Evolutionary conservation across 2,113 vertebrate genomes (phyloP), one percentile per base, ranked within the genome.

Genomic region (Anas platyrhynchos): DNA sequence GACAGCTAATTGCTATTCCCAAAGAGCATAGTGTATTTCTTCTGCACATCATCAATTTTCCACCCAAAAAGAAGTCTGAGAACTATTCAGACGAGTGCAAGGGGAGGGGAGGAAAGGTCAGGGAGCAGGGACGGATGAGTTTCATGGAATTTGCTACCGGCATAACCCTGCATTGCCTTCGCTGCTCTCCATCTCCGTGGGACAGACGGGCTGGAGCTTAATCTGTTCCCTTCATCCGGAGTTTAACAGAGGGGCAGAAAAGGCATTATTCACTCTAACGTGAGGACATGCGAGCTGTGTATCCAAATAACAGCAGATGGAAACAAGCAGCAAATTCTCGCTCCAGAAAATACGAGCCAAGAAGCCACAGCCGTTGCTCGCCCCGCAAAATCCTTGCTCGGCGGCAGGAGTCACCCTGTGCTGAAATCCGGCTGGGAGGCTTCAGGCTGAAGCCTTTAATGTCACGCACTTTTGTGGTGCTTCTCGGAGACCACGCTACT

Each of bases 231-330:
- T 93, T 91, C 21, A 72, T 32, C 61, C 17, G 63, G 44, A 88
- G 71, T 63, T 79, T 81, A 82, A 16, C 43, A 75, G 25, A 86
- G 16, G 1, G 61, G 34, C 68, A 18, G 83, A 94, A 91, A 92
- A 71, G 5, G 17, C 32, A 54, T 71, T 90, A 65, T 86, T 84
- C n/a, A 61, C 88, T 92, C 34, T 82, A 93, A 65, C 3, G 3
- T 63, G 38, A 93, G 44, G 50, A 88, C 48, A 68, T 62, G 81
- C 78, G 94, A 81, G 7, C 58, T 72, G 32, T 54, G n/a, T 46
- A 65, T 84, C 54, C 91, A 67, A 79, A 21, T 66, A 93, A 90
- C 58, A 96, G 74, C 74, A 96, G 80, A 92, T 79, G 92, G 92
- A 94, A 95, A 95, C 22, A 90, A 77, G 83, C 46, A 74, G 61